Base-by-base conservation (phyloP, 2,888 invertebrate species). In the Chymomyza amoena region DNA sequence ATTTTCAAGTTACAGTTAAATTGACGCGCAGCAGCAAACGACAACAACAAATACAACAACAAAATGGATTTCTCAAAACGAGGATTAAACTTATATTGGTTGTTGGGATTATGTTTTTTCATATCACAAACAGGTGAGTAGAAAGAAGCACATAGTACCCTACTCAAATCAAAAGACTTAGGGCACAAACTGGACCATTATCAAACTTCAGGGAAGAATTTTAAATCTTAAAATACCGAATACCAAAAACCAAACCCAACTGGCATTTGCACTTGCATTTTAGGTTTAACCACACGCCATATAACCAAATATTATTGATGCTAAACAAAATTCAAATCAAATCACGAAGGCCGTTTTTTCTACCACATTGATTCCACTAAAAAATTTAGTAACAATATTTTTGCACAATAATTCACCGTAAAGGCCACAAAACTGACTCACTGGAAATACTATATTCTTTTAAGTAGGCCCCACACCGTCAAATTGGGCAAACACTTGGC, bases 81-180 rank as follows among this genome's bases (percentile, higher is more conserved):
- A 79, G 86, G 89, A 82, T 79, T 84, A 78, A 77, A 79, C 71
- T 84, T 89, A 73, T 82, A 89, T 77, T 90, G 89, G 87, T 83
- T 87, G 82, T 80, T 90, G 87, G 91, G 91, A 90, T 88, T 91
- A 88, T 84, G 89, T 72, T 84, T 88, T 76, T 80, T 90, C 74
- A 81, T 90, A 80, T 77, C 89, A 66, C 84, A 88, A 88, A 86
- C 90, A 90, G 91, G 91, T 91, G 74, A 89, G 91, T 80, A 54
- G 52, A 25, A 52, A 54, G 52, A 25, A 52, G 15, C 7, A 6
- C 36, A 36, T 9, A 7, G 6, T 1, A 4, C 39, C 39, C 52
- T 54, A 7, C n/a, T 54, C 6, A 75, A 70, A 71, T 70, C 68
- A 70, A 79, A 71, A 75, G 68, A 72, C 76, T 75, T 71, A 66